A percentile compares a stretch with the other conserved stretches of the same genome.
Conservation (phyloP, 2,113 vertebrate species). For the Myotis brandtii region DNA sequence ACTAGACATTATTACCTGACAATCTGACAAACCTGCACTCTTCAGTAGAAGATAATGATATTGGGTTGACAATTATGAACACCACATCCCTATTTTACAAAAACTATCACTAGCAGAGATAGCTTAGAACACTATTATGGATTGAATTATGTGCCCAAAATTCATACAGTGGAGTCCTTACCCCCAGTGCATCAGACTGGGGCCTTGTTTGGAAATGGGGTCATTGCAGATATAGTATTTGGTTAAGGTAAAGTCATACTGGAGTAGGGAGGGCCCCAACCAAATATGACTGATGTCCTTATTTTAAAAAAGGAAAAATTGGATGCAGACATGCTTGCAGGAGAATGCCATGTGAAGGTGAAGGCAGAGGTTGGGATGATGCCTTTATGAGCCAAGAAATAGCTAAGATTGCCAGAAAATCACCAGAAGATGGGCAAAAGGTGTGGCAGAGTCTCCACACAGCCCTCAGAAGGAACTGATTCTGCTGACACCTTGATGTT, state of each 20-base stretch:
- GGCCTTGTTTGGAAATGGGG: background rate
- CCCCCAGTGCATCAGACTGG: background rate
- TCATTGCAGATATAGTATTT: background rate
- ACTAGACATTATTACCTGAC: conserved; percentile 58
- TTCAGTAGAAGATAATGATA: conserved; percentile 50
- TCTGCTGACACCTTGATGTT: background rate
- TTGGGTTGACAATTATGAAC: conserved; percentile 49
- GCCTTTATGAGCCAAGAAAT: background rate
- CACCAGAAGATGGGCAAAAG: background rate
- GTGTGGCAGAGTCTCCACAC: background rate
- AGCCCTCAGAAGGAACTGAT: background rate
- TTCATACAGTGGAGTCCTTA: background rate
- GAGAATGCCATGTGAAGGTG: background rate
- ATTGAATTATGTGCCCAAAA: background rate
- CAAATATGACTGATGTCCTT: background rate
- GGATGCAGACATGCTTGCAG: background rate
- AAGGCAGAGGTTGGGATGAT: background rate
- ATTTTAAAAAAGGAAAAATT: background rate
- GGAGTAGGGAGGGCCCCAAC: background rate
- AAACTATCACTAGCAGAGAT: background rate
- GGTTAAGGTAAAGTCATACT: background rate
- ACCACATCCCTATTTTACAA: conserved; percentile 17
- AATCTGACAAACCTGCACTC: conserved; percentile 41
- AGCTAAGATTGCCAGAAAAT: background rate
- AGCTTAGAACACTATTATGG: background rate